Evolutionary conservation across 1,140 invertebrate species (phyloP), one percentile per base, ranked within the genome.

Genomic region (Trichomalopsis sarcophagae): DNA sequence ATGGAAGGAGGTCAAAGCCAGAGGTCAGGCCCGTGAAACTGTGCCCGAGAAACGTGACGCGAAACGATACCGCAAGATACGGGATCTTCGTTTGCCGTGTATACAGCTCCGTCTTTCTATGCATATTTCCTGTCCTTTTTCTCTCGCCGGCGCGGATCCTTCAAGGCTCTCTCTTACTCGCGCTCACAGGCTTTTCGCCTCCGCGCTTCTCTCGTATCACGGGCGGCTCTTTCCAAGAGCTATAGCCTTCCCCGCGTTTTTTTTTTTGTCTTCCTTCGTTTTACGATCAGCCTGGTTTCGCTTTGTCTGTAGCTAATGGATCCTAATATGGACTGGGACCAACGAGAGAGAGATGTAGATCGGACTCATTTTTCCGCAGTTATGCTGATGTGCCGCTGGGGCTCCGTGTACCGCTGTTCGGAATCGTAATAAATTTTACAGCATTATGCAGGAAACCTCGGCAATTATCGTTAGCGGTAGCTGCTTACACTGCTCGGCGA

Each of bases 1-100:
- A 89, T 88, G 82, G 81, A 86, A 87, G 82, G 87, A 87, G 88
- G 88, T 89, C 87, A 87, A 87, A 88, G 88, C 87, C 86, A 86
- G 85, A 88, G 88, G 85, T 88, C 88, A 89, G 84, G 73, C 86
- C 87, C 87, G 85, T 89, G 87, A 89, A 87, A 88, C 87, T 88
- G 81, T 84, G 85, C 82, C 87, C 87, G 85, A 88, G 88, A 88
- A 89, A 89, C 87, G 88, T 88, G 88, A 89, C 75, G 85, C 87
- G 85, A 88, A 85, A 83, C 71, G 74, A 84, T 87, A 87, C 87
- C 77, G 30, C 55, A 84, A 78, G 84, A 82, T 86, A 79, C 40
- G 79, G 81, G 71, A 84, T 79, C 75, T 84, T 85, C 5, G 40
- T 44, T 44, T 44, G 40, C 40, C 9, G 40, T 84, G 10, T 50